Percentiles rank a stretch among this genome's conserved stretches.
These are phyloP conservation scores for Corynorhinus townsendii DNA, from an alignment of 2,113 vertebrate genomes.

Conservation along the genomic window DNA sequence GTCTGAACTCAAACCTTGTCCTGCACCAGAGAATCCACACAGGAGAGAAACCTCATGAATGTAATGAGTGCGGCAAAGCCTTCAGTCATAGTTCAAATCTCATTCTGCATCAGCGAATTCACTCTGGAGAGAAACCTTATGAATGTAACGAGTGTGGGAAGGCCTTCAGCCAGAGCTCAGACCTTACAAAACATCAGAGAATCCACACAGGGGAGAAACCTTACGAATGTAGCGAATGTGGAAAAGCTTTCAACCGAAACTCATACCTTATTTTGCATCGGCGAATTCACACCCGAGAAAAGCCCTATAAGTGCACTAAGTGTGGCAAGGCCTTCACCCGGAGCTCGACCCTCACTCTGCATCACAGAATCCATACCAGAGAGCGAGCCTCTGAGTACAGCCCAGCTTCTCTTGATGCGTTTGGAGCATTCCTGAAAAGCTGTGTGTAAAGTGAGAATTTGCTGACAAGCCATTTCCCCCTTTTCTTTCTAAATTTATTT, in stretches of 20 bases:
- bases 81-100: constrained; percentile 74
- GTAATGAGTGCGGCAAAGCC: constrained; percentile 72
- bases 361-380: constrained; percentile 72
- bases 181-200: constrained; percentile 72
- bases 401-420: constrained; percentile 61
- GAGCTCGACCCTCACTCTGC: constrained; percentile 71
- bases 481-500: constrained; percentile 51
- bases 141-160: constrained; percentile 73
- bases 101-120: constrained; percentile 72
- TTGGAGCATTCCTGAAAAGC: constrained; percentile 71
- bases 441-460: constrained; percentile 60
- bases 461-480: constrained; percentile 39
- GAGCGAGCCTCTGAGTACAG: constrained; percentile 70
- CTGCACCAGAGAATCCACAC: constrained; percentile 73
- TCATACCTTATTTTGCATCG: constrained; percentile 74
- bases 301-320: constrained; percentile 73
- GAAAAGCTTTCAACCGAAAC: constrained; percentile 75
- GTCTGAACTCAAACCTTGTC: constrained; percentile 73
- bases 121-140: constrained; percentile 75
- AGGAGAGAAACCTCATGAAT: constrained; percentile 72
- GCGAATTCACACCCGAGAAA: constrained; percentile 73
- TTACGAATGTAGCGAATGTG: constrained; percentile 73
- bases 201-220: constrained; percentile 72
- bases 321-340: constrained; percentile 73
- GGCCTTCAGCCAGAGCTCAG: constrained; percentile 74